A percentile compares a stretch with the other conserved stretches of the same genome.
phyloP scores from a whole-genome alignment of 2,888 invertebrate species.

The Rutpela maculata region DNA sequence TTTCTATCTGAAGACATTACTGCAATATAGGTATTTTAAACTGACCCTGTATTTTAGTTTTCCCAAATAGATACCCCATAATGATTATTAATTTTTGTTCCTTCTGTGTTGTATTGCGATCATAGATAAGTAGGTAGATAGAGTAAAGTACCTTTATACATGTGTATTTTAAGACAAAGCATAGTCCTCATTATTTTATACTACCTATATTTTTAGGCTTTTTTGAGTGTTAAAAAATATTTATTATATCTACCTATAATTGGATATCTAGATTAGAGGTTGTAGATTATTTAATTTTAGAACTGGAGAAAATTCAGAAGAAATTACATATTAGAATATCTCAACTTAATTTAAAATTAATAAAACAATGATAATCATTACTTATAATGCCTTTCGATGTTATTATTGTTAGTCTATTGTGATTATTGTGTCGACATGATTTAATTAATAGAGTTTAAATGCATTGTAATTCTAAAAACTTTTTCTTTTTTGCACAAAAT shows the following conservation, averaged over 20 bases:
- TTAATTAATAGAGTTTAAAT: conserved; percentile 13
- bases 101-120: conserved; percentile 44
- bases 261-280: conserved; percentile 19
- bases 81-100: conserved; percentile 36
- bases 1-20: not conserved
- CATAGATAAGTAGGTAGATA: conserved; percentile 42
- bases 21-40: conserved; percentile 1
- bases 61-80: conserved; percentile 21
- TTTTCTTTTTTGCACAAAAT: conserved; percentile 5
- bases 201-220: conserved; percentile 54
- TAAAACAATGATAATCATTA: conserved; percentile 68
- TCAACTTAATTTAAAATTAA: conserved; percentile 34
- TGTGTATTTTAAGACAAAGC: conserved; percentile 39
- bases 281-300: conserved; percentile 16
- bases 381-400: conserved; percentile 68
- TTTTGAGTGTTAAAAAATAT: conserved; percentile 57
- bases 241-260: conserved; percentile 34
- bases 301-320: conserved; percentile 4
- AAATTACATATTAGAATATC: conserved; percentile 19
- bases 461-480: not conserved
- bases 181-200: conserved; percentile 49
- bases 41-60: conserved; percentile 38
- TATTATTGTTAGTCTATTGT: conserved; percentile 39
- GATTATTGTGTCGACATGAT: conserved; percentile 17
- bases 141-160: conserved; percentile 37